Conservation (phyloP, 2,888 invertebrate species). For the Petrolisthes cinctipes region DNA sequence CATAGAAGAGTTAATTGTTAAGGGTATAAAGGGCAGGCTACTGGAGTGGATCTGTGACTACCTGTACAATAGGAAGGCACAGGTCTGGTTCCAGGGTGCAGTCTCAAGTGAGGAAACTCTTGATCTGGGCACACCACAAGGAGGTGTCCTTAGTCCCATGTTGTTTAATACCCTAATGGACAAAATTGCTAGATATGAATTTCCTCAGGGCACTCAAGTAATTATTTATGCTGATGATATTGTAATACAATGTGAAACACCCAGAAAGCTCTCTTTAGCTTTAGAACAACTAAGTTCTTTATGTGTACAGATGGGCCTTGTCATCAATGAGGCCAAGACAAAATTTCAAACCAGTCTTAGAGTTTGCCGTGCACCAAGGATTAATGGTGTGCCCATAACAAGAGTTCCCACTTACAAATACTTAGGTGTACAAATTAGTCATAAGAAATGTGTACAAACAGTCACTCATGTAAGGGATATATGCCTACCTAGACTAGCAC, state of each 20-base stretch:
- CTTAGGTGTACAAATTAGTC: not conserved
- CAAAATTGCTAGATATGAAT: not conserved
- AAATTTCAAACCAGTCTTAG: not conserved
- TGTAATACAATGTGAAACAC: not conserved
- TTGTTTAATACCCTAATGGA: conserved; percentile 3
- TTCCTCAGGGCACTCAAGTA: conserved; percentile 3
- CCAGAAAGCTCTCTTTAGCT: not conserved
- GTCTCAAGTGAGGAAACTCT: not conserved
- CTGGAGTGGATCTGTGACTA: too few species aligned
- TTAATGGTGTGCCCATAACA: not conserved
- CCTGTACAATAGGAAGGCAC: too few species aligned
- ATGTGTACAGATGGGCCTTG: not conserved
- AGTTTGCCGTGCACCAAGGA: too few species aligned
- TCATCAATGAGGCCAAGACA: not conserved
- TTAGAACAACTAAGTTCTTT: not conserved
- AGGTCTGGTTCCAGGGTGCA: too few species aligned
- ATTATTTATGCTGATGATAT: not conserved
- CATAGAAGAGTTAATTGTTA: not conserved
- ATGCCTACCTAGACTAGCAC: not conserved
- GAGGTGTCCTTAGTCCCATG: not conserved
- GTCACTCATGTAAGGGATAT: not conserved
- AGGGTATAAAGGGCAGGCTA: too few species aligned
- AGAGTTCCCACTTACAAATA: not conserved
- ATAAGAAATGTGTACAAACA: not conserved
- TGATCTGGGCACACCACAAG: conserved; percentile 16